Base-by-base conservation (phyloP, 2,888 invertebrate species). In the Globia sparganii region DNA sequence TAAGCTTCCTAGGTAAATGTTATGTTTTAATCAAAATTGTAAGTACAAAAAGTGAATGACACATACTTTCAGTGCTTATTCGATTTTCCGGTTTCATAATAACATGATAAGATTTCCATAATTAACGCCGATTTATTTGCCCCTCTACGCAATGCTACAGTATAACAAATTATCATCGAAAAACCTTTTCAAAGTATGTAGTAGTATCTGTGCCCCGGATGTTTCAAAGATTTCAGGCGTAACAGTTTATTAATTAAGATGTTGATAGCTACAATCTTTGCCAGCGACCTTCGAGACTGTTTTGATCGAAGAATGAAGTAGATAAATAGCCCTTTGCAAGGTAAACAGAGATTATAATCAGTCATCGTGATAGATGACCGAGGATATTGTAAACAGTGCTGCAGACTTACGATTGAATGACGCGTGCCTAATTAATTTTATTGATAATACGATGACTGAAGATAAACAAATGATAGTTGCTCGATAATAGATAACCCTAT, bases 251-350 rank as follows among this genome's bases (percentile, higher is more conserved):
- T 70, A 73, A 81, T 80, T 67, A 56, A 71, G 78, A 83, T 71
- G 79, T 64, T 76, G 72, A 83, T 84, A 21, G 73, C 83, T 81
- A 85, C 78, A 71, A 79, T 79, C 86, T 75, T 59, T 73, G 80
- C 78, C 85, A 80, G 77, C 34, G 13, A 73, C 68, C 78, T 83
- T 64, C 73, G 25, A 34, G 71, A 71, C 59, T 46, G 62, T 72
- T 81, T 65, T 74, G 70, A 70, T 70, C 34, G 13, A 67, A 66
- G 77, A 80, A 72, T 78, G 84, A 80, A 34, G 43, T 78, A 85
- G 77, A 83, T 77, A 46, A 71, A 80, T 83, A 62, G 71, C 75
- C 58, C 40, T 80, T 64, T n/a, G 18, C 73, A 72, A 80, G 68
- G 80, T 74, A 67, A 80, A 65, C 71, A 43, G 6, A 69, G 56